phyloP scores from a whole-genome alignment of 2,113 vertebrate genomes.

The Phaetusa simplex region DNA sequence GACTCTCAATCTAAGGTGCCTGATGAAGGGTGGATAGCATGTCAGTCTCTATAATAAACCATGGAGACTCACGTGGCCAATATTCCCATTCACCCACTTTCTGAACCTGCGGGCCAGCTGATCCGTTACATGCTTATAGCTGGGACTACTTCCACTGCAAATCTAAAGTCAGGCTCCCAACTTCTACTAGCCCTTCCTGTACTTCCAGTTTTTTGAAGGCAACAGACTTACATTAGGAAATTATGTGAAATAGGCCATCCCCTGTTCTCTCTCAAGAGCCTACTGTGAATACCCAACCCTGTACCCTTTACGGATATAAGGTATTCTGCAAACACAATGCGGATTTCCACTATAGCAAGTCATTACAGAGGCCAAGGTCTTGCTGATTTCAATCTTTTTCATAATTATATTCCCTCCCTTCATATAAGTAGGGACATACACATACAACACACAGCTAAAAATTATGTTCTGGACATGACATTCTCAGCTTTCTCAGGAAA shows the following conservation, averaged over 20 bases:
- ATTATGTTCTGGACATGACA: background rate
- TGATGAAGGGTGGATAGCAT: background rate
- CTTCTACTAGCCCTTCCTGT: background rate
- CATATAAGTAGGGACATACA: background rate
- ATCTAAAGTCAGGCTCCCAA: background rate
- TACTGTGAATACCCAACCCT: fast-evolving
- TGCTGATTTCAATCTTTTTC: background rate
- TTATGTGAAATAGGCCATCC: background rate
- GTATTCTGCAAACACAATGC: background rate
- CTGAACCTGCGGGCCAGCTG: background rate
- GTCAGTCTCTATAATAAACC: background rate
- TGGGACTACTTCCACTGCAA: background rate
- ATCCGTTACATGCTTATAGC: background rate
- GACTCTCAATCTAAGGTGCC: background rate
- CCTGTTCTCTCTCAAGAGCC: background rate
- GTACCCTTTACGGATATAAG: background rate
- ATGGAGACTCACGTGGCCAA: background rate
- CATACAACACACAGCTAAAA: background rate
- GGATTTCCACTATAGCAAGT: background rate
- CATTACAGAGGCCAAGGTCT: background rate
- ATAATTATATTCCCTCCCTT: background rate
- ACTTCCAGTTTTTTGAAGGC: background rate
- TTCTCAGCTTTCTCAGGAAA: background rate
- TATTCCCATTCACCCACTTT: background rate
- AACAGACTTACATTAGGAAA: background rate